These are phyloP conservation scores for Tangara arthus DNA, from an alignment of 2,797 vertebrate genomes.

Conservation along the genomic window DNA sequence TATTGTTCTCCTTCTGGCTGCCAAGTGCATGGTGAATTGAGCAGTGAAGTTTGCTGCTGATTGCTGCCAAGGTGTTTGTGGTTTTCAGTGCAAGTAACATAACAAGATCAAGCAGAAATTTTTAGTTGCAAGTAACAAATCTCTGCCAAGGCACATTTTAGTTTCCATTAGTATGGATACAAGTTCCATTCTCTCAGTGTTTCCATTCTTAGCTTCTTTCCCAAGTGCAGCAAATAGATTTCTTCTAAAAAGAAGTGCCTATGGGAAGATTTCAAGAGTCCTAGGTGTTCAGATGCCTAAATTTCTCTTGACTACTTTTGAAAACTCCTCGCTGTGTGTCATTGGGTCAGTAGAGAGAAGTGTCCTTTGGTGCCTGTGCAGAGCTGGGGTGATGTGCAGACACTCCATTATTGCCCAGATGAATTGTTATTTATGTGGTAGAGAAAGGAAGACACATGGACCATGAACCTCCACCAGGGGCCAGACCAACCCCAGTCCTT, in stretches of 20 bases:
- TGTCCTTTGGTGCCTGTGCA: not conserved
- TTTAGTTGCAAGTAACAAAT: not conserved
- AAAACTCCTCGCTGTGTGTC: not conserved
- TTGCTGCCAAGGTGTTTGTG: not conserved
- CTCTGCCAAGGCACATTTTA: not conserved
- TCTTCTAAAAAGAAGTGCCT: slow-evolving; percentile 28
- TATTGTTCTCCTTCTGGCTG: not conserved
- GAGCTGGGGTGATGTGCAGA: not conserved
- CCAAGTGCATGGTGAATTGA: not conserved
- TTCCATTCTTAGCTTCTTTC: not conserved
- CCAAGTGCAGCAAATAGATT: not conserved
- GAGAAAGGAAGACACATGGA: not conserved
- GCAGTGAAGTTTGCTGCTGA: not conserved
- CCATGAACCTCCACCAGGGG: not conserved
- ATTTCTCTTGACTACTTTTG: not conserved
- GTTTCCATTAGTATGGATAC: not conserved
- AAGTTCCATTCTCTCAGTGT: not conserved
- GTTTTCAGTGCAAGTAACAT: not conserved
- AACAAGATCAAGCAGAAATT: not conserved
- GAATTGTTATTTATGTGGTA: not conserved
- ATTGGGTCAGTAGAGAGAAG: not conserved
- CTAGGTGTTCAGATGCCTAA: not conserved
- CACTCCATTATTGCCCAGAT: not conserved
- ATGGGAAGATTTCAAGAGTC: not conserved
- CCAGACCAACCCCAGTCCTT: not conserved